Base-by-base conservation (phyloP, 2,888 invertebrate genomes). In the Oligia fasciuncula region DNA sequence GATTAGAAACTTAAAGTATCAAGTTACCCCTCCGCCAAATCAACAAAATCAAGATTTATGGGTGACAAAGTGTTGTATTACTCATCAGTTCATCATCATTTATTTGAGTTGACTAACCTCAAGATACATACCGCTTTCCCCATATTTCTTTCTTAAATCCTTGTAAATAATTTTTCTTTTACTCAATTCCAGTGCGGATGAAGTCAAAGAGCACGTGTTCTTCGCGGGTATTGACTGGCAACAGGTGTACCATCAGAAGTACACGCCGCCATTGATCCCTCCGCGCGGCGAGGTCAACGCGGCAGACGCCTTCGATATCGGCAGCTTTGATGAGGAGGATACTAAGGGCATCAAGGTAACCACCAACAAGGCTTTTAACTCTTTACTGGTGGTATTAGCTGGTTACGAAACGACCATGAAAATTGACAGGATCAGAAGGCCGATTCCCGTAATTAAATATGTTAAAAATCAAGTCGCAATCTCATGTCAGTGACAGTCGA, bases 251-350 rank as follows among this genome's bases (percentile, higher is more conserved):
- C 98, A 99, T 91, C 99, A 99, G 97, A 99, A 99, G 96, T 99
- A 99, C 96, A 99, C 99, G 35, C 99, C 99, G 76, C 99, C 99
- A 5, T 97, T 99, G 89, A 99, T 99, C 89, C 99, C 99, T 74
- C 99, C 99, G 11, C 97, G 99, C 81, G 99, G 99, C 4, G 99
- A 99, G 96, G 99, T 99, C 51, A 99, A 99, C 96, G 99, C 99
- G 5, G 99, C 99, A 1, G 99, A 99, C 95, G 99, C 99, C 49
- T 99, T 99, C 95, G 99, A 99, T 94, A 99, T 99, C 93, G 99
- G 99, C 85, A 99, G 99, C 88, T 99, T 99, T 95, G 99, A 99
- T 93, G 99, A 99, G 94, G 99, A 99, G 95, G 99, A 99, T 94
- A 99, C 99, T 54, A 99, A 99, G 96, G 99, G 99, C 85, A 99